Percentiles rank a stretch among this genome's conserved stretches.
Evolutionary conservation across 2,113 vertebrate species (phyloP).

Genomic region (Percina caprodes): DNA sequence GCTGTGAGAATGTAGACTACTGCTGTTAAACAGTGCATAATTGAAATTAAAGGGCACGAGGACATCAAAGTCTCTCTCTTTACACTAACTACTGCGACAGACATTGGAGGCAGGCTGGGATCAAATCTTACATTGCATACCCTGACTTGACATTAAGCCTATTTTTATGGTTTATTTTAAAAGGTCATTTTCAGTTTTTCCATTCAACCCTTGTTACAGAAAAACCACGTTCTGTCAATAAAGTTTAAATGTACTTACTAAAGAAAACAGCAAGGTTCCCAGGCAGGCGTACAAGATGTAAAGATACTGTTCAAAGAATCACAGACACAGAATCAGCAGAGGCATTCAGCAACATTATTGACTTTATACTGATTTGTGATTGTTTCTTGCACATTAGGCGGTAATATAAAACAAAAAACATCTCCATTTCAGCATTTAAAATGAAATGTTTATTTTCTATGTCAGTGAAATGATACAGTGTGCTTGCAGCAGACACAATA

Average conservation of each 20-base stretch:
- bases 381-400: background rate
- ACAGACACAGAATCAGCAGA: constrained; percentile 36
- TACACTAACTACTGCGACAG: constrained; percentile 60
- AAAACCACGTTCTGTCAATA: constrained; percentile 3
- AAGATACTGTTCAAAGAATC: constrained; percentile 78
- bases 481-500: background rate
- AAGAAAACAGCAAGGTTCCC: constrained; percentile 86
- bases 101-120: constrained; percentile 21
- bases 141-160: constrained; percentile 52
- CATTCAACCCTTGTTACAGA: background rate
- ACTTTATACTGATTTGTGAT: background rate
- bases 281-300: constrained; percentile 83
- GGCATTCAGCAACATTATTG: background rate
- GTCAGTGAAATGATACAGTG: background rate
- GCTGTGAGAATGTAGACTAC: constrained; percentile 69
- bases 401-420: background rate
- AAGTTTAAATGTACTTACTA: constrained; percentile 79
- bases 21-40: constrained; percentile 64
- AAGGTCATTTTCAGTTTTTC: constrained; percentile 49
- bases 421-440: background rate
- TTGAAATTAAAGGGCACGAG: constrained; percentile 74
- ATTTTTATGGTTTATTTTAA: constrained; percentile 42
- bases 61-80: constrained; percentile 60
- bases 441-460: constrained; percentile 1
- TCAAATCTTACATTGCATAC: constrained; percentile 23